Percentiles rank a stretch among this genome's conserved stretches.
phyloP scores from a whole-genome alignment of 1,140 invertebrate species.

The Platorchestia sp. region DNA sequence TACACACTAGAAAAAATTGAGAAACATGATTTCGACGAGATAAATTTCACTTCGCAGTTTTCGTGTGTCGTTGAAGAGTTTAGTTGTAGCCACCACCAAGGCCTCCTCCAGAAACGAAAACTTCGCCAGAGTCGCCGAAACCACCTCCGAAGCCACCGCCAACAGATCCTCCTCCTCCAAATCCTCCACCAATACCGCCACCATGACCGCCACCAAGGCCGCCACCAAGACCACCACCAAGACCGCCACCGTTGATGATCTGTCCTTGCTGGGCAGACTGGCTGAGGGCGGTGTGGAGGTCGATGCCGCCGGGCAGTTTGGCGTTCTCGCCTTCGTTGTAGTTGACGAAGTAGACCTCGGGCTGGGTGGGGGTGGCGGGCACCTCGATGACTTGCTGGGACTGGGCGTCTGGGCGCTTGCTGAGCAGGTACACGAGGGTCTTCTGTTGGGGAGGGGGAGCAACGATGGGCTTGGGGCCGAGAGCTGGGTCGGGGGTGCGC shows the following conservation, averaged over 20 bases:
- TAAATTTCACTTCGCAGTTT: constrained; percentile 34
- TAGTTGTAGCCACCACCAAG: constrained; percentile 48
- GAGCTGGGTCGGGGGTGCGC: constrained; percentile 59
- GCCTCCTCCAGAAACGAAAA: constrained; percentile 38
- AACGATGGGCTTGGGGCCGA: constrained; percentile 50
- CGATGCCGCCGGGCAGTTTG: constrained; percentile 60
- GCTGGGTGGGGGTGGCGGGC: constrained; percentile 57
- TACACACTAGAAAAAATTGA: neutral
- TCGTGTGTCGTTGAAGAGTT: constrained; percentile 38
- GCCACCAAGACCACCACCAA: constrained; percentile 44
- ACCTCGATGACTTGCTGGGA: constrained; percentile 61
- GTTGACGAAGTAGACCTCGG: constrained; percentile 66
- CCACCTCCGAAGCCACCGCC: constrained; percentile 33
- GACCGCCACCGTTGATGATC: constrained; percentile 53
- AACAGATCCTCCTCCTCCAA: neutral
- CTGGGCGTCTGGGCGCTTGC: constrained; percentile 58
- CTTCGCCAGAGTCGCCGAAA: constrained; percentile 15
- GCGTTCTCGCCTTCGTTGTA: constrained; percentile 65
- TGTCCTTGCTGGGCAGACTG: constrained; percentile 58
- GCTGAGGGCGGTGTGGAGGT: constrained; percentile 63
- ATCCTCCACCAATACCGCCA: constrained; percentile 2
- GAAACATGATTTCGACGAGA: constrained; percentile 27
- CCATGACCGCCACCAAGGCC: neutral
- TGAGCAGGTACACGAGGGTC: constrained; percentile 64
- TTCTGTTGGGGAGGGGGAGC: constrained; percentile 63